Conservation (phyloP, 2,888 invertebrate genomes). For the Cataglyphis rosenhaueri region DNA sequence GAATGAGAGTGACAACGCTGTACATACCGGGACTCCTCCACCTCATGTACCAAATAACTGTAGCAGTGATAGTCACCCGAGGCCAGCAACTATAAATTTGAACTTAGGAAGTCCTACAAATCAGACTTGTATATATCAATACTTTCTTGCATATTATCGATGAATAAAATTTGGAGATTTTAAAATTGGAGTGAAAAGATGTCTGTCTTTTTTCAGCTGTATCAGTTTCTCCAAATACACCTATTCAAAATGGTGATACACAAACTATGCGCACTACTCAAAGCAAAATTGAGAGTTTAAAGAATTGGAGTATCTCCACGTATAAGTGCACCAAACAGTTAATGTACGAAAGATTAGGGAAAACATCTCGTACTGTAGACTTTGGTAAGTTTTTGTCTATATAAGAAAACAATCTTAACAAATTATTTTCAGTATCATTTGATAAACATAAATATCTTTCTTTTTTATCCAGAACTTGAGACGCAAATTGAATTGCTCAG, state of each 20-base stretch:
- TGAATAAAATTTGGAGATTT: background rate
- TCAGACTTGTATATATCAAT: constrained; percentile 78
- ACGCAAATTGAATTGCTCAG: constrained; percentile 96
- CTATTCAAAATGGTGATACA: constrained; percentile 89
- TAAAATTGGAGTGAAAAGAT: constrained; percentile 19
- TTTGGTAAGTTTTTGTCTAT: constrained; percentile 87
- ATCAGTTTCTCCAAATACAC: constrained; percentile 86
- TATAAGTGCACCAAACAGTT: constrained; percentile 99
- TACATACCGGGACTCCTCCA: constrained; percentile 91
- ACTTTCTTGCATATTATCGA: background rate
- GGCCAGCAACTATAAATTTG: constrained; percentile 89
- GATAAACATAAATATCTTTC: constrained; percentile 22
- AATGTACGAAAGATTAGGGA: constrained; percentile 98
- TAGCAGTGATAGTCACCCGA: constrained; percentile 86
- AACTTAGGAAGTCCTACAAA: constrained; percentile 90
- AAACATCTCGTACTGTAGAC: constrained; percentile 95
- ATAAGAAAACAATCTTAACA: background rate
- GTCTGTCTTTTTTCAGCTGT: constrained; percentile 71
- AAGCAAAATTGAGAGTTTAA: constrained; percentile 96
- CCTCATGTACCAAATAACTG: constrained; percentile 82
- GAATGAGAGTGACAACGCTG: constrained; percentile 91
- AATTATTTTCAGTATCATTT: constrained; percentile 1
- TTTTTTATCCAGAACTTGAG: constrained; percentile 91
- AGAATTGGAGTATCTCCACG: constrained; percentile 99
- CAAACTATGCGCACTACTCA: constrained; percentile 89